These are phyloP conservation scores for Pachycephala philippinensis DNA, from an alignment of 2,113 vertebrate species.

Conservation along the genomic window DNA sequence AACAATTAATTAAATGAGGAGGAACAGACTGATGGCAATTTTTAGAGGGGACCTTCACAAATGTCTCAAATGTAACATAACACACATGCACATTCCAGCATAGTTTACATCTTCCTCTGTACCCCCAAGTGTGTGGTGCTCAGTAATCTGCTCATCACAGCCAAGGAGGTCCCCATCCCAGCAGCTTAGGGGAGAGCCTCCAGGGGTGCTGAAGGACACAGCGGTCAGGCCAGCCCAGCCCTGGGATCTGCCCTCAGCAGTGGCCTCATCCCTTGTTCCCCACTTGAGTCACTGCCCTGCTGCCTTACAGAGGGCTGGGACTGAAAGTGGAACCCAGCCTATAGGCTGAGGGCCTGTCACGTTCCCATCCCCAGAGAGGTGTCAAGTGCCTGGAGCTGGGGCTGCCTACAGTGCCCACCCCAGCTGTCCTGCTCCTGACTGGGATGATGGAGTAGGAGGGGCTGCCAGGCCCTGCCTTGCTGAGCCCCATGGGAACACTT, in stretches of 20 bases:
- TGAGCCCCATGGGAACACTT: rapidly evolving
- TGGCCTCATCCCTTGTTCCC: rapidly evolving
- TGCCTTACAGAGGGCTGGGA: background rate
- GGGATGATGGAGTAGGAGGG: rapidly evolving
- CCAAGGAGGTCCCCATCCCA: too few relatives aligned
- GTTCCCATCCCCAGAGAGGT: background rate
- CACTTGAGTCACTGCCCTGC: rapidly evolving
- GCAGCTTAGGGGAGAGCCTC: rapidly evolving
- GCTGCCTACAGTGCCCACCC: rapidly evolving
- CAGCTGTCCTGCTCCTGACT: background rate
- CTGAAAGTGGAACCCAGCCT: background rate
- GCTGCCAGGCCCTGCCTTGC: background rate
- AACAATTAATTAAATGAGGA: background rate
- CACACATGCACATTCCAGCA: background rate
- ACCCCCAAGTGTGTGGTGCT: rapidly evolving
- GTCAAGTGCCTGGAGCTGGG: background rate
- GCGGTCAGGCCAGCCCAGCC: background rate
- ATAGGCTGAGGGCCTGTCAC: too few relatives aligned
- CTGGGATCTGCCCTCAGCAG: background rate
- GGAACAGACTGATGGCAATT: background rate
- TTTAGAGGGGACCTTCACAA: background rate
- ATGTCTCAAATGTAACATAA: background rate
- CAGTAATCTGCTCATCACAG: background rate
- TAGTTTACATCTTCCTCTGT: background rate
- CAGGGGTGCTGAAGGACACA: background rate